Conservation (phyloP, 2,113 vertebrate genomes). For the Anguilla japonica region DNA sequence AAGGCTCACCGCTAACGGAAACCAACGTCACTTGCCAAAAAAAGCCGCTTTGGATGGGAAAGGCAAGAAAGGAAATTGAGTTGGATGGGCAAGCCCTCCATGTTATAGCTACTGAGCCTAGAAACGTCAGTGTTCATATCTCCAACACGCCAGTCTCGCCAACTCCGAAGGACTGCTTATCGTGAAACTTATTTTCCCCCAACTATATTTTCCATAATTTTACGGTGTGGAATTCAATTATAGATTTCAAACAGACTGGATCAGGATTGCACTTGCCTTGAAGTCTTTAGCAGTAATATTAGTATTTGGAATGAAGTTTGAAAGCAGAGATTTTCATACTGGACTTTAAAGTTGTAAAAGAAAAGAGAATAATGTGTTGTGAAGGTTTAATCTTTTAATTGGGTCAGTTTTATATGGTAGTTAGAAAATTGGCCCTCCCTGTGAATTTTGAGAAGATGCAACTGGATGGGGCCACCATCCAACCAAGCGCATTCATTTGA, state of each 20-base stretch:
- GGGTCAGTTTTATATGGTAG: background rate
- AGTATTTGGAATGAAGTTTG: constrained; percentile 12
- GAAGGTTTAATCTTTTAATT: constrained; percentile 18
- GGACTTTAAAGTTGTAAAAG: constrained; percentile 8
- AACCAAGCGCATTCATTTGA: background rate
- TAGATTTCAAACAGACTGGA: constrained; percentile 21
- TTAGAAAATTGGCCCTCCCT: background rate
- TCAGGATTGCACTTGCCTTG: constrained; percentile 17
- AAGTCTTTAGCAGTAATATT: constrained; percentile 10
- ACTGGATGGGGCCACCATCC: background rate
- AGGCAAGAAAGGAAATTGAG: constrained; percentile 2
- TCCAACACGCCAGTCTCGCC: background rate
- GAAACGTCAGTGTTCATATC: background rate
- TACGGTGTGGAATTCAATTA: constrained; percentile 30
- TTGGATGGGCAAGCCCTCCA: background rate
- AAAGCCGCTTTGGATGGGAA: background rate
- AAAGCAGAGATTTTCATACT: constrained; percentile 17
- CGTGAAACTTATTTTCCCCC: background rate
- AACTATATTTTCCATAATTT: constrained; percentile 28
- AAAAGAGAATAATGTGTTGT: background rate
- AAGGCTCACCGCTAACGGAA: background rate
- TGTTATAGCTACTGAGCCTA: background rate
- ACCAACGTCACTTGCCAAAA: background rate
- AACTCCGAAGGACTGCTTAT: constrained; percentile 10
- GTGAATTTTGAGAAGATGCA: background rate